Evolutionary conservation across 2,797 vertebrate species (phyloP).

Genomic region (Lutra lutra): DNA sequence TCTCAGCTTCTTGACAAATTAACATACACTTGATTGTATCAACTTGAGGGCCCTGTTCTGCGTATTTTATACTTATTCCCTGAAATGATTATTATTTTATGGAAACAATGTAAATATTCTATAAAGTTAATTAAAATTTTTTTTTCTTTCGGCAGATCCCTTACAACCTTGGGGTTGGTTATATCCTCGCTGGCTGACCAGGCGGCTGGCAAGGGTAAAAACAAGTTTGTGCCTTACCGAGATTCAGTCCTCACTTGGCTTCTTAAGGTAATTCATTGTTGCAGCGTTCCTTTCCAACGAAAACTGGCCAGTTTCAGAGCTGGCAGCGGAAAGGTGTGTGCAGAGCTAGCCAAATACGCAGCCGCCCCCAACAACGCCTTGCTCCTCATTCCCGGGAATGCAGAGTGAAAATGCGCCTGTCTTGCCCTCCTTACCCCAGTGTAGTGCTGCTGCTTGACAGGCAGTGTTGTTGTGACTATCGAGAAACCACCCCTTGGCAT

Average conservation of each 20-base stretch:
- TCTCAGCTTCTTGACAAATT: not conserved
- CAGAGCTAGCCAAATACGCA: not conserved
- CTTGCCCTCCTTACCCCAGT: not conserved
- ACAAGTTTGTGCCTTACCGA: slow-evolving; percentile 99
- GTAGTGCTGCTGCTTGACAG: not conserved
- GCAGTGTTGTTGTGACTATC: not conserved
- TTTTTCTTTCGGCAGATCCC: slow-evolving; percentile 89
- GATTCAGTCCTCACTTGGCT: slow-evolving; percentile 99
- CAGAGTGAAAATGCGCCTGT: not conserved
- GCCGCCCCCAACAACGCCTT: not conserved
- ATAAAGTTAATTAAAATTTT: not conserved
- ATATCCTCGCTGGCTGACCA: slow-evolving; percentile 98
- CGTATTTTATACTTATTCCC: not conserved
- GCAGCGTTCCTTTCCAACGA: not conserved
- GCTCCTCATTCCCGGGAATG: not conserved
- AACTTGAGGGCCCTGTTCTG: not conserved
- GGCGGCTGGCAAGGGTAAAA: slow-evolving; percentile 96
- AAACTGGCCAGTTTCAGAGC: not conserved
- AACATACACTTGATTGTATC: not conserved
- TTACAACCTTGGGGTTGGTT: slow-evolving; percentile 97
- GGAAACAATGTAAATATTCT: not conserved
- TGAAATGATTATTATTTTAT: slow-evolving; percentile 24
- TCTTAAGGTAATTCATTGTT: slow-evolving; percentile 92
- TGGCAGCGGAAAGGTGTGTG: not conserved
- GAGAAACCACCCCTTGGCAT: not conserved